Conservation (phyloP, 1,140 invertebrate genomes). For the Drosophila pachea region DNA sequence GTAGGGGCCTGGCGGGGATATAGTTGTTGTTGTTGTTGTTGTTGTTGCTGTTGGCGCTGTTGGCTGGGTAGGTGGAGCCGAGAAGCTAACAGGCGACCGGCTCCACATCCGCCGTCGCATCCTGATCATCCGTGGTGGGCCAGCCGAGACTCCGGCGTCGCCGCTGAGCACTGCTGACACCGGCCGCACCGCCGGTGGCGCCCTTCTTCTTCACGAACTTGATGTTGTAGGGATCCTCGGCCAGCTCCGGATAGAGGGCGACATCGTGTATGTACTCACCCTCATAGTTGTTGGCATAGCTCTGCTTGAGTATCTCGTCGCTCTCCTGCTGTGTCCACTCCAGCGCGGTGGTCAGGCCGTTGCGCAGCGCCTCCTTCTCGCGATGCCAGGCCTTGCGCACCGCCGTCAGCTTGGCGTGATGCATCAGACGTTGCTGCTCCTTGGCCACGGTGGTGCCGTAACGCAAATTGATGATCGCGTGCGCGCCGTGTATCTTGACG, state of each 20-base stretch:
- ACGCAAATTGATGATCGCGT: constrained; percentile 89
- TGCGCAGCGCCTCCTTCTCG: constrained; percentile 90
- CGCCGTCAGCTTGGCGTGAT: constrained; percentile 91
- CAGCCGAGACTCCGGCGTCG: constrained; percentile 56
- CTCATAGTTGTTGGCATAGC: constrained; percentile 90
- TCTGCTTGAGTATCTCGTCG: constrained; percentile 92
- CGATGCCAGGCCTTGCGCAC: constrained; percentile 94
- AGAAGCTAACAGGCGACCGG: constrained; percentile 58
- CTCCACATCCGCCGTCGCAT: constrained; percentile 16
- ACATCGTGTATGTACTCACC: constrained; percentile 95
- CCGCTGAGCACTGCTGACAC: constrained; percentile 60
- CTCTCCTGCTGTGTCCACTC: constrained; percentile 89
- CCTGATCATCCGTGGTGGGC: constrained; percentile 24
- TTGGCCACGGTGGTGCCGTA: constrained; percentile 94
- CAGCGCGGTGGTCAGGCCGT: constrained; percentile 85
- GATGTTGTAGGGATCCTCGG: constrained; percentile 97
- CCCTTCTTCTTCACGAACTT: constrained; percentile 90
- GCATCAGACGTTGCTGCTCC: constrained; percentile 91
- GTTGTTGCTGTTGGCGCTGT: no score
- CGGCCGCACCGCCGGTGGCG: constrained; percentile 70
- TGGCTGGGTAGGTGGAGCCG: neutral
- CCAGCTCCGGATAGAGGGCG: constrained; percentile 92
- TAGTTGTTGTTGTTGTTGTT: no score
- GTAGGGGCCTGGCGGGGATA: no score
- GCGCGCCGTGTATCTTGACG: constrained; percentile 91